phyloP scores from a whole-genome alignment of 2,888 invertebrate species.

The Lepidonotus clava region DNA sequence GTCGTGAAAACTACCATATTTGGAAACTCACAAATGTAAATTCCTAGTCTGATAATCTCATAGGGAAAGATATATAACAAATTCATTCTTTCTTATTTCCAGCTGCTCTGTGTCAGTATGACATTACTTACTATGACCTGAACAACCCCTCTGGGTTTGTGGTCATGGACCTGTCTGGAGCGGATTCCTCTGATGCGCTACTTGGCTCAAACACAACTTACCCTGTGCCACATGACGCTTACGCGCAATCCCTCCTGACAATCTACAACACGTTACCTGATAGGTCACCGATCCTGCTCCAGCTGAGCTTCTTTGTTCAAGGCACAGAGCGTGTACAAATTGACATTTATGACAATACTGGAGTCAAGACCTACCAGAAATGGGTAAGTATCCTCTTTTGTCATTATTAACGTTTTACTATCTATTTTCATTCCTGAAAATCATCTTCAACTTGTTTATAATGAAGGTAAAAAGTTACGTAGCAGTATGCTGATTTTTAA shows the following conservation, averaged over 20 bases:
- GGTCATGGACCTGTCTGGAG: slow-evolving; percentile 6
- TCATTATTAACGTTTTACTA: too few species aligned
- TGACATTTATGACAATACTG: slow-evolving; percentile 24
- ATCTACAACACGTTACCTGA: slow-evolving; percentile 22
- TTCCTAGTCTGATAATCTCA: too few species aligned
- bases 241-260: slow-evolving; percentile 23
- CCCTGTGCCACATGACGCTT: neutral
- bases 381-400: too few species aligned
- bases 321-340: slow-evolving; percentile 17
- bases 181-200: slow-evolving; percentile 3
- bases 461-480: too few species aligned
- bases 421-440: too few species aligned
- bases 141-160: neutral
- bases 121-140: neutral
- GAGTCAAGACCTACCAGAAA: slow-evolving; percentile 2
- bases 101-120: slow-evolving; percentile 1
- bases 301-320: neutral
- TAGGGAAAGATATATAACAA: too few species aligned
- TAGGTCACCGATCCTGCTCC: neutral
- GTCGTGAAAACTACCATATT: too few species aligned
- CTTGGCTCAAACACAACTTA: slow-evolving; percentile 15
- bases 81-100: too few species aligned
- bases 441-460: too few species aligned
- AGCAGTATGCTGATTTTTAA: too few species aligned
- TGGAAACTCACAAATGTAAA: too few species aligned